A percentile compares a stretch with the other conserved stretches of the same genome.
phyloP scores from a whole-genome alignment of 2,113 vertebrate species.

The Synchiropus splendidus region DNA sequence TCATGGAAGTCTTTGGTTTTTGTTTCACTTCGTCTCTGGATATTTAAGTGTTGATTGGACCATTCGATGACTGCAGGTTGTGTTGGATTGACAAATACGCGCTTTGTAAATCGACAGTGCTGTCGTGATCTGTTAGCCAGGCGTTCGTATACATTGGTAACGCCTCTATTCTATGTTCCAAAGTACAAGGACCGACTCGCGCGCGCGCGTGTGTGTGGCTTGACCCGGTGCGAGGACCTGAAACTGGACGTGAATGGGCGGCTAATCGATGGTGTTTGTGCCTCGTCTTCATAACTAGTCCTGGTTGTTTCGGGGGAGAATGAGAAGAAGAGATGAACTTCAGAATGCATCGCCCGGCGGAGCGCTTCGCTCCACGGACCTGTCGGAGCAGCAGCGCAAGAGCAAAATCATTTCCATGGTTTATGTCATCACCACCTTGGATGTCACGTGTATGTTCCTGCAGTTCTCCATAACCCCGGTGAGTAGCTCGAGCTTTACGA shows the following conservation, averaged over 20 bases:
- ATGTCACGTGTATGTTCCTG: slow-evolving; percentile 66
- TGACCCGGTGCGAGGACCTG: no score
- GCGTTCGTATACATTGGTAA: background rate
- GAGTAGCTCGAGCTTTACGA: slow-evolving; percentile 16
- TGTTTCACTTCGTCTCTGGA: no score
- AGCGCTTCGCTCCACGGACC: background rate
- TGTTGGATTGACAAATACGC: no score
- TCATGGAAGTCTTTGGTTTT: no score
- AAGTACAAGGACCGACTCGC: slow-evolving; percentile 23
- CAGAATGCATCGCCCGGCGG: background rate
- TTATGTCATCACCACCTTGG: slow-evolving; percentile 59
- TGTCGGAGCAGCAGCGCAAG: background rate
- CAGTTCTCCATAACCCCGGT: slow-evolving; percentile 69
- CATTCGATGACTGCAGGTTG: no score
- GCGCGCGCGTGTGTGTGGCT: no score
- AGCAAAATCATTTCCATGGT: slow-evolving; percentile 32
- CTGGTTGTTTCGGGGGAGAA: slow-evolving; percentile 1
- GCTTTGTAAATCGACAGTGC: no score
- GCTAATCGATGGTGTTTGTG: no score
- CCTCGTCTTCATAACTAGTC: no score
- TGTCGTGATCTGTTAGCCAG: no score
- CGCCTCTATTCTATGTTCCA: slow-evolving; percentile 18
- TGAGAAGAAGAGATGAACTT: slow-evolving; percentile 12
- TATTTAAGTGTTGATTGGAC: no score
- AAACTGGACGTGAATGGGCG: no score